Evolutionary conservation across 2,888 invertebrate genomes (phyloP).

Genomic region (Nomada flava): DNA sequence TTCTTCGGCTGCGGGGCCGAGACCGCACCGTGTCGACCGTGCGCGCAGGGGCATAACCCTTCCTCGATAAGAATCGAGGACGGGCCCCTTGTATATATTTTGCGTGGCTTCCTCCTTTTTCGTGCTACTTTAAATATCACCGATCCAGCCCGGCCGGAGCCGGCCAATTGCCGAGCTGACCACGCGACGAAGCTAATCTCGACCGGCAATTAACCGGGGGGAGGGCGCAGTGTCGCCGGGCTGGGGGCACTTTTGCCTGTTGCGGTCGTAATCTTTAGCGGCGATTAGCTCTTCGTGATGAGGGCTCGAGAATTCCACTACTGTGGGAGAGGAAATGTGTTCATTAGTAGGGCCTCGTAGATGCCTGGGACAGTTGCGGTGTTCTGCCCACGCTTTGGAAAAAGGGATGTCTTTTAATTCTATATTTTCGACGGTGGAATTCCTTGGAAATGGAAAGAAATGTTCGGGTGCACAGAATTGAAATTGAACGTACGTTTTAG

Average conservation of each 20-base stretch:
- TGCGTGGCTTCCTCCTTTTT: constrained; percentile 50
- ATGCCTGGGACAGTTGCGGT: no score
- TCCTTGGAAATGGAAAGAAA: no score
- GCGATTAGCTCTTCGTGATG: not conserved
- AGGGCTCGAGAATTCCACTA: not conserved
- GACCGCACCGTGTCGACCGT: constrained; percentile 54
- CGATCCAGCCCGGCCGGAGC: constrained; percentile 11
- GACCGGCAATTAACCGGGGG: not conserved
- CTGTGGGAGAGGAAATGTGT: no score
- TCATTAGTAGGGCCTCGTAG: no score
- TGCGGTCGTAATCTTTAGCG: not conserved
- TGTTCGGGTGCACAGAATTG: no score
- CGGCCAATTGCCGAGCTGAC: not conserved
- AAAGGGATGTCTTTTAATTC: no score
- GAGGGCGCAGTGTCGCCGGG: no score
- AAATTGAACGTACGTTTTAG: no score
- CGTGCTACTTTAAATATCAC: constrained; percentile 57
- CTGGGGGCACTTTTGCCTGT: not conserved
- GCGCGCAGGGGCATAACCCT: constrained; percentile 69
- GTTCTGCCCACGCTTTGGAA: no score
- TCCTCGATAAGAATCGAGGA: constrained; percentile 67
- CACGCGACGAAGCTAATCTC: not conserved
- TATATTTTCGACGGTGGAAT: no score
- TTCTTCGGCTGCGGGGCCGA: constrained; percentile 65
- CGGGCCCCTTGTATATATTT: constrained; percentile 60